phyloP scores from a whole-genome alignment of 1,140 invertebrate species.

The Heliothis virescens region DNA sequence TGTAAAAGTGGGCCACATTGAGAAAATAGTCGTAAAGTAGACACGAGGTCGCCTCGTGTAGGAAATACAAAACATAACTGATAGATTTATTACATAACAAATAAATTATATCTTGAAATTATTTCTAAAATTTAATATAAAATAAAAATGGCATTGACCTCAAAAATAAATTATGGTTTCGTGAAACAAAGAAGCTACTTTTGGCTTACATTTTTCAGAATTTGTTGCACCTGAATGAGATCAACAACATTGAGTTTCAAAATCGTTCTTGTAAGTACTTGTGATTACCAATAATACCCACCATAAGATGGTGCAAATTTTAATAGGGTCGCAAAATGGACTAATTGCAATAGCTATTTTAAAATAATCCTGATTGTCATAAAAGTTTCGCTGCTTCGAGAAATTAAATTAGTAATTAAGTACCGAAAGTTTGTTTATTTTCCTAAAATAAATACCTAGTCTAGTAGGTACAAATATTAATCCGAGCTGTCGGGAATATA shows the following conservation, averaged over 20 bases:
- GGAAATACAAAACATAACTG: conserved; percentile 1
- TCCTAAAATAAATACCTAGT: conserved; percentile 72
- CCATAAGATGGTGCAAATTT: too few relatives aligned
- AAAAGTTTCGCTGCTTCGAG: too few relatives aligned
- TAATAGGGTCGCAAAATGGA: too few relatives aligned
- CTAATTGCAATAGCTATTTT: too few relatives aligned
- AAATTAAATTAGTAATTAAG: too few relatives aligned
- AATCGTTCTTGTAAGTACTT: too few relatives aligned
- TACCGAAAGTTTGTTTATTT: too few relatives aligned
- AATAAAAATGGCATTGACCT: conserved; percentile 35
- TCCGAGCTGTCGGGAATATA: conserved; percentile 69
- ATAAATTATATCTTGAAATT: not conserved
- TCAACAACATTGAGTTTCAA: not conserved
- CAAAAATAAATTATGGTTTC: conserved; percentile 46
- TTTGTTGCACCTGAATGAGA: conserved; percentile 22
- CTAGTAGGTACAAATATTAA: conserved; percentile 65
- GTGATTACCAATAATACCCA: too few relatives aligned
- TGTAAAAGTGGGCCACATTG: conserved; percentile 48
- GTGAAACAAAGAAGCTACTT: conserved; percentile 36
- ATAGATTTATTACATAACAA: not conserved
- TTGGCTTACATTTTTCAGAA: conserved; percentile 30
- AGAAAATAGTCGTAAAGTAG: conserved; percentile 34
- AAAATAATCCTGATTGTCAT: too few relatives aligned
- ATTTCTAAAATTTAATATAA: conserved; percentile 35
- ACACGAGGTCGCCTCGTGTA: conserved; percentile 49